Evolutionary conservation across 2,113 vertebrate genomes (phyloP).

Genomic region (Syngnathoides biaculeatus): DNA sequence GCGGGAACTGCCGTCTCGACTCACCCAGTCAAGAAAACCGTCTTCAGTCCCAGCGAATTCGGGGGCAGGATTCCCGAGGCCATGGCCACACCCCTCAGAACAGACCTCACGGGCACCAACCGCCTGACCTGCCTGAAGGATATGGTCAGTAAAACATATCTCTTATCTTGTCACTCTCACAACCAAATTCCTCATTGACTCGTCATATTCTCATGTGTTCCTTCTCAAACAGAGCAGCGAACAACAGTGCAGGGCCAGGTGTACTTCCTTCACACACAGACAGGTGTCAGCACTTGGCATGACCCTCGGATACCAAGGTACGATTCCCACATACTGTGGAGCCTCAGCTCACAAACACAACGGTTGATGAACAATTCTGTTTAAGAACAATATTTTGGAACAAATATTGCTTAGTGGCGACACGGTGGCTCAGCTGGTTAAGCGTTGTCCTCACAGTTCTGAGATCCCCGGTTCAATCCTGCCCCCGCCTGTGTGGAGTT

Average conservation of each 20-base stretch:
- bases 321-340: not conserved
- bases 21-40: slow-evolving; percentile 88
- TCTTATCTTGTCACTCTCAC: not conserved
- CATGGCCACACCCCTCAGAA: slow-evolving; percentile 89
- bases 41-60: slow-evolving; percentile 84
- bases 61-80: slow-evolving; percentile 83
- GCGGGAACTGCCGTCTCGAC: slow-evolving; percentile 84
- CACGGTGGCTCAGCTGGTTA: too few species aligned
- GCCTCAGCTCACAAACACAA: not conserved
- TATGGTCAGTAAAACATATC: slow-evolving; percentile 77
- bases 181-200: not conserved
- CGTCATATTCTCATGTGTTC: slow-evolving; percentile 2
- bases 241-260: slow-evolving; percentile 96
- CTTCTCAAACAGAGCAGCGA: slow-evolving; percentile 64
- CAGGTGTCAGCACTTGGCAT: slow-evolving; percentile 96
- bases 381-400: not conserved
- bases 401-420: not conserved
- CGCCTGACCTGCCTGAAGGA: slow-evolving; percentile 92
- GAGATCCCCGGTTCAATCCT: too few species aligned
- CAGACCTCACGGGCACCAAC: slow-evolving; percentile 90
- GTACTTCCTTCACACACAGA: slow-evolving; percentile 97
- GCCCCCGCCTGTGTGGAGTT: too few species aligned
- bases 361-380: not conserved
- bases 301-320: slow-evolving; percentile 96
- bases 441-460: too few species aligned